Evolutionary conservation across 1,140 invertebrate genomes (phyloP), one percentile per base, ranked within the genome.

Genomic region (Atopsyche davidsoni): DNA sequence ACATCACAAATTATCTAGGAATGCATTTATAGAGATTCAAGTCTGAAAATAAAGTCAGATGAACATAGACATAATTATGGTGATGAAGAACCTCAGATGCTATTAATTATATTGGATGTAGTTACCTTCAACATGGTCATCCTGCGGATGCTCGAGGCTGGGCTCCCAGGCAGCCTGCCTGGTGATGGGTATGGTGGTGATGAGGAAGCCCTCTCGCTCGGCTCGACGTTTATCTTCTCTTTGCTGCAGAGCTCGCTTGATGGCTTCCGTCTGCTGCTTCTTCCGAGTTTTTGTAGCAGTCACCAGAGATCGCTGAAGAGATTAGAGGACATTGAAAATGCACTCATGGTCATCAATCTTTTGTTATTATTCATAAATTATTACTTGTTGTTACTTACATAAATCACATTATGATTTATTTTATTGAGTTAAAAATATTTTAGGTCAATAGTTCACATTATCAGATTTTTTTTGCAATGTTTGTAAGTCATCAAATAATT

Each of bases 221-320:
- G 88, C 85, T 17, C 92, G 76, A 64, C 95, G 92, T 61, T 96
- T 92, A 64, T 98, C 93, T 64, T 98, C 92, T 63, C 97, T 90
- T 21, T 92, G 91, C 66, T 96, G 86, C 11, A 99, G 73, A 10
- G 95, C 96, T 67, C 86, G 83, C 63, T 95, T 89, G 24, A 99
- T 94, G 44, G 97, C 81, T 73, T 99, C 97, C 25, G 96, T 96
- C 70, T 99, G 95, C 66, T 99, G 94, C 65, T 99, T 99, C 61
- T 98, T 93, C 16, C 96, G 79, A 0, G 96, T 99, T 67, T 98
- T 97, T 0, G 95, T 99, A 1, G 96, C 95, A 21, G 96, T 98
- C 13, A 99, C 96, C 60, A 98, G 76, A 10, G 95, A 96, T 64
- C 90, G 81, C 90, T 97, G 70, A 19, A 72, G 71, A 61, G 54